phyloP scores from a whole-genome alignment of 2,797 vertebrate genomes.

The Crenichthys baileyi region DNA sequence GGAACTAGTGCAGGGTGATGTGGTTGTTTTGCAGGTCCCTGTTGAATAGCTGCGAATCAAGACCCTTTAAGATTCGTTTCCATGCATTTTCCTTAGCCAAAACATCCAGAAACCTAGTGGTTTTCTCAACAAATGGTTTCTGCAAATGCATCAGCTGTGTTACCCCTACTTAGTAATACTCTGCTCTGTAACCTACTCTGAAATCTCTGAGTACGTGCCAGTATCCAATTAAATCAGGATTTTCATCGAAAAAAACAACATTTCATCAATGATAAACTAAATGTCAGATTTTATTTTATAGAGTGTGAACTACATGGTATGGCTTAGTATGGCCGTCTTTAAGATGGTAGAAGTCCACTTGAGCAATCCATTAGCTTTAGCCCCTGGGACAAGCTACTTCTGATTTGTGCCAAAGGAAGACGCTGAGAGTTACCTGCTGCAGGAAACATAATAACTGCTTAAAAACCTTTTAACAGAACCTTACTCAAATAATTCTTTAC shows the following conservation, averaged over 20 bases:
- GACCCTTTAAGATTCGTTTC: too few species aligned
- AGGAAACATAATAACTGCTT: background rate
- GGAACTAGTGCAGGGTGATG: too few species aligned
- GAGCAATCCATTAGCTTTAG: background rate
- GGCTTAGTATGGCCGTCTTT: background rate
- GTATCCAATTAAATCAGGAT: background rate
- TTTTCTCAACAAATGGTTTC: too few species aligned
- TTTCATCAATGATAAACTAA: background rate
- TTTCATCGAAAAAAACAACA: background rate
- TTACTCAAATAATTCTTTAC: background rate
- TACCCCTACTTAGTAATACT: background rate
- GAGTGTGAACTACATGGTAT: background rate
- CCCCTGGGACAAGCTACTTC: background rate
- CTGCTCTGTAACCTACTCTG: background rate
- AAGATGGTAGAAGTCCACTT: background rate
- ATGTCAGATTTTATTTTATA: background rate
- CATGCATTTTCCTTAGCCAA: too few species aligned
- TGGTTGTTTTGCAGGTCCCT: too few species aligned
- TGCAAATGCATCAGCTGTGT: too few species aligned
- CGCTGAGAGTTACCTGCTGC: background rate
- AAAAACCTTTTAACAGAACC: background rate
- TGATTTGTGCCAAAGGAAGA: background rate
- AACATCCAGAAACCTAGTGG: too few species aligned
- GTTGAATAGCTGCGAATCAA: too few species aligned
- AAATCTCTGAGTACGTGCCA: background rate